Base-by-base conservation (phyloP, 2,797 vertebrate genomes). In the Mionectes olivaceus region DNA sequence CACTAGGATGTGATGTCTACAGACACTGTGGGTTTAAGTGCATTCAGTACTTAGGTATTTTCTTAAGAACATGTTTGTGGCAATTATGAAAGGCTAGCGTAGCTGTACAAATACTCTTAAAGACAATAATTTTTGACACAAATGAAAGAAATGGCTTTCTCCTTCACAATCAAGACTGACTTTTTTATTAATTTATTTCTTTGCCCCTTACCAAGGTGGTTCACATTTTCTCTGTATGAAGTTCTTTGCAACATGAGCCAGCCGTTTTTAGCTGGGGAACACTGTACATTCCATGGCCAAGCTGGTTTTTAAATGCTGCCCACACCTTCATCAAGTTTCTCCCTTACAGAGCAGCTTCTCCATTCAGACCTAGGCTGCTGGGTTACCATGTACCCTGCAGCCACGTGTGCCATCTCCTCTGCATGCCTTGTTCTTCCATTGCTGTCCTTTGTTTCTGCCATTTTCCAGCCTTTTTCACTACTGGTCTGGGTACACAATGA, bases 401-500 rank as follows among this genome's bases (percentile, higher is more conserved):
- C 35, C 59, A 3, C 0, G 2, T 2, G 2, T 30, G 35, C 10
- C 13, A 7, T 47, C 70, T 75, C 5, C 60, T 9, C 10, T 73
- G 21, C 19, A 8, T 4, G n/a, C 17, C 37, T 35, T 4, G 0
- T 33, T 90, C 33, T 83, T 49, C 49, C 18, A 30, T 41, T 1
- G 6, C 60, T 60, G 7, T 13, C 83, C 53, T 87, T 90, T 83
- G 27, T 83, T 80, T 64, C 67, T 93, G 44, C 56, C 44, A n/a
- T 88, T 91, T 90, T 56, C 52, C 49, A 63, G 65, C 32, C 35
- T 82, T 83, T 91, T 86, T 93, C 49, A 70, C 85, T 65, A 28
- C 47, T 39, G 56, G 52, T 43, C 73, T 73, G 85, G 83, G 81
- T 39, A 53, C 52, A 47, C 47, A 53, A 7, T 19, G 49, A 53